Evolutionary conservation across 2,113 vertebrate genomes (phyloP), one percentile per base, ranked within the genome.

Genomic region (Callionymus lyra): DNA sequence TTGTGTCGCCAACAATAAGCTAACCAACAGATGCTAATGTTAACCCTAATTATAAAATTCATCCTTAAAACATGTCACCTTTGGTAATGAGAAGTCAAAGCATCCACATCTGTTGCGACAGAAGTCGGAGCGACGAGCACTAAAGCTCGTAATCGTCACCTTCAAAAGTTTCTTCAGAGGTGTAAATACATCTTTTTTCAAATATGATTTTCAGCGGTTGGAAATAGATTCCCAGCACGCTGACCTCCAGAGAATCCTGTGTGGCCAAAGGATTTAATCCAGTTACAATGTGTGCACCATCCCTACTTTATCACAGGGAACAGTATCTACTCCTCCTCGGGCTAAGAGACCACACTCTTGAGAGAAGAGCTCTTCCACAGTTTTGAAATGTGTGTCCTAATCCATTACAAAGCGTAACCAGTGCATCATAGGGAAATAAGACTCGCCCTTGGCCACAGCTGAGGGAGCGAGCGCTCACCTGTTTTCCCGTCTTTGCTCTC

Each of bases 321-420:
- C 62, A 55, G 62, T 72, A 70, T 74, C 63, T 67, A 59, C 49
- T 56, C 56, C 50, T 78, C 70, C 73, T 66, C 68, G 66, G 72
- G 72, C 76, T 61, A 53, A 31, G 38, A 47, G 56, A 67, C 63
- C 65, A 65, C 56, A 66, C 71, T 80, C 67, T 62, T 38, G 69
- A 73, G 77, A 70, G 56, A 60, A 63, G 46, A 67, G 68, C 43
- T 50, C 44, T 17, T 38, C 59, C 66, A 61, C 55, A 61, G 49
- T 65, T 56, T 65, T 64, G 65, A 59, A 75, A 66, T 70, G 66
- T 43, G 21, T 56, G 51, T 60, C 46, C 49, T 73, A 70, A 82
- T 79, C 76, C 72, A 56, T 72, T 74, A 62, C 59, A 57, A 66
- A 69, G 69, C 41, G 39, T 59, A 68, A 49, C 71, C 52, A 42